These are phyloP conservation scores for Zelleria hepariella DNA, from an alignment of 2,888 invertebrate species.

Conservation along the genomic window DNA sequence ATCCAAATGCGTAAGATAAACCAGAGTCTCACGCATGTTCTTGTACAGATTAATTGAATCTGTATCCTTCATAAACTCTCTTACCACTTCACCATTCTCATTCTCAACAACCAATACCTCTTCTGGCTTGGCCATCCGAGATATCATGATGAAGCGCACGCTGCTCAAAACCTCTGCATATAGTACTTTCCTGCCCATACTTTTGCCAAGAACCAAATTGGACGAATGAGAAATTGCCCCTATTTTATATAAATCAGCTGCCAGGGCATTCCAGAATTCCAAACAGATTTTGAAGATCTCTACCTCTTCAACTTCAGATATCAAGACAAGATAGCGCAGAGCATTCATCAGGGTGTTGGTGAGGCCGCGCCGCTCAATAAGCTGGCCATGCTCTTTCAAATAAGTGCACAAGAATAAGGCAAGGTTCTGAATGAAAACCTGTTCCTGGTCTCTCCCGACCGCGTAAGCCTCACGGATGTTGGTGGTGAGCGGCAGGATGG, in stretches of 20 bases:
- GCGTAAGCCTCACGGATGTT: constrained; percentile 96
- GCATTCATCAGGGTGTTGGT: constrained; percentile 85
- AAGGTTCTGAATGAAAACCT: constrained; percentile 98
- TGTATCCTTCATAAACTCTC: constrained; percentile 99
- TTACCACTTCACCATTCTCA: constrained; percentile 98
- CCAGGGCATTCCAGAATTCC: constrained; percentile 97
- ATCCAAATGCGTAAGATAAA: constrained; percentile 98
- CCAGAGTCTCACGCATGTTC: constrained; percentile 98
- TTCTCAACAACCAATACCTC: constrained; percentile 99
- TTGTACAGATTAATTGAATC: constrained; percentile 99
- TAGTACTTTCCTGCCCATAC: constrained; percentile 76
- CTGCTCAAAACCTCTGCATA: constrained; percentile 87
- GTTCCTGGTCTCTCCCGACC: constrained; percentile 94
- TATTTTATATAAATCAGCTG: constrained; percentile 93
- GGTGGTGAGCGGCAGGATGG: constrained; percentile 91
- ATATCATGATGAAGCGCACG: constrained; percentile 98
- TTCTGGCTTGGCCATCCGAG: constrained; percentile 99
- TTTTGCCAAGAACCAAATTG: constrained; percentile 53
- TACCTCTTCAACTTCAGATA: constrained; percentile 98
- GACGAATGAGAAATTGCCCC: constrained; percentile 76
- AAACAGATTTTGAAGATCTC: constrained; percentile 99
- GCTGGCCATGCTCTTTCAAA: constrained; percentile 94
- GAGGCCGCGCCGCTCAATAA: constrained; percentile 86
- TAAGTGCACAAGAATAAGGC: constrained; percentile 97
- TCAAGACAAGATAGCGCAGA: constrained; percentile 88